Evolutionary conservation across 2,797 vertebrate species (phyloP), one percentile per base, ranked within the genome.

Genomic region (Sciaenops ocellatus): DNA sequence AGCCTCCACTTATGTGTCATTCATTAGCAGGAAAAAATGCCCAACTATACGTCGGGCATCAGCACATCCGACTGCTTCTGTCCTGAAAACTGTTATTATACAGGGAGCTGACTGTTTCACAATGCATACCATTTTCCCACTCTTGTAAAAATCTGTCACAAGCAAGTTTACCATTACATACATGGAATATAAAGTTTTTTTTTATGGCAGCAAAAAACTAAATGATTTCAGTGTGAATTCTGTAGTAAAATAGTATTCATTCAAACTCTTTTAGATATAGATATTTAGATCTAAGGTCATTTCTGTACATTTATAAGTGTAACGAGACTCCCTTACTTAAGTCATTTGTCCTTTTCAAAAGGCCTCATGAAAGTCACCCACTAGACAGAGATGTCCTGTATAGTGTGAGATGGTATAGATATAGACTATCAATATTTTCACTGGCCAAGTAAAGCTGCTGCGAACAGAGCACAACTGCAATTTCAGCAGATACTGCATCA

Each of bases 1-100:
- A 86, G 79, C 22, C 34, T 78, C 69, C 41, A 72, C 63, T 85
- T 76, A 88, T 79, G 69, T 88, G 78, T 69, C 87, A 81, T 55
- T 83, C 81, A 77, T 79, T 88, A 85, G 75, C 61, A 71, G 22
- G 44, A 56, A 44, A 61, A 76, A 62, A 69, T 42, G 34, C 7
- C 54, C 5, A 66, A 64, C 68, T 79, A 69, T 55, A 81, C 16
- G 8, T 47, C 44, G 44, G 55, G 54, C 74, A 64, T 85, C 73
- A 82, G 68, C 86, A 84, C 55, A 80, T 76, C 52, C 54, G 55
- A 74, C 76, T 76, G 28, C 30, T 83, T 56, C 44, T 70, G 42
- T 38, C 22, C 59, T 3, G 38, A 56, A 81, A 59, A 17, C 26
- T 55, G 22, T 72, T 44, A 57, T n/a, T 41, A 46, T n/a, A 41